Percentiles rank a stretch among this genome's conserved stretches.
Evolutionary conservation across 1,140 invertebrate species (phyloP).

Genomic region (Cheumatopsyche charites): DNA sequence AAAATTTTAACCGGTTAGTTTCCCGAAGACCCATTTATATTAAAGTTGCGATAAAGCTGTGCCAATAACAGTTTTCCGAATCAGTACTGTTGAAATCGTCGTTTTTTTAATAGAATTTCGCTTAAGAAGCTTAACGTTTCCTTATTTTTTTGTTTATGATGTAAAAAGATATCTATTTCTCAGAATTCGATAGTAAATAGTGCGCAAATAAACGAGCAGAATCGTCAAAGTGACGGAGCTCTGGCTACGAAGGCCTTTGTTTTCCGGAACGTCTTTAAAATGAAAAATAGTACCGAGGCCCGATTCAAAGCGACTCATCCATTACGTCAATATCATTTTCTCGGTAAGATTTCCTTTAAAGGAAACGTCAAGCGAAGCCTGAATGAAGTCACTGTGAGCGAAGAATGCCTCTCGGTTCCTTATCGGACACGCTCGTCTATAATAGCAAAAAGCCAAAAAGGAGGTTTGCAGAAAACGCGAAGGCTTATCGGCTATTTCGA

Average conservation of each 20-base stretch:
- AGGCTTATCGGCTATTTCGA: too few species aligned
- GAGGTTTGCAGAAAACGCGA: neutral
- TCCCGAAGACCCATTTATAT: neutral
- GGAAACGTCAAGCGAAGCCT: neutral
- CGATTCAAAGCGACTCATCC: slow-evolving; percentile 1
- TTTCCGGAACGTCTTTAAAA: too few species aligned
- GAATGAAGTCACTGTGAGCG: neutral
- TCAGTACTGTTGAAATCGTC: neutral
- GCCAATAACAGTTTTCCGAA: slow-evolving; percentile 14
- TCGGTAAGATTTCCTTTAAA: neutral
- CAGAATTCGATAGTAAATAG: neutral
- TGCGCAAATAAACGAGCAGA: neutral
- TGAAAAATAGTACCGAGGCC: too few species aligned
- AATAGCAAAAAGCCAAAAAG: slow-evolving; percentile 4
- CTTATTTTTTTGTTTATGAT: too few species aligned
- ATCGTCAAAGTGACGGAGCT: too few species aligned
- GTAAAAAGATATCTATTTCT: too few species aligned
- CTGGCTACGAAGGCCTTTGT: too few species aligned
- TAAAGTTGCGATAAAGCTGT: slow-evolving; percentile 4
- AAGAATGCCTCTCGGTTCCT: slow-evolving; percentile 7
- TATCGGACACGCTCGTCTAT: slow-evolving; percentile 6
- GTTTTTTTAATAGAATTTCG: too few species aligned
- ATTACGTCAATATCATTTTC: slow-evolving; percentile 4
- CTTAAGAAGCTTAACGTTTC: too few species aligned
- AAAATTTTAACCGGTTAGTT: neutral